Percentiles rank a stretch among this genome's conserved stretches.
Evolutionary conservation across 2,113 vertebrate species (phyloP).

Genomic region (Eubucco bourcierii): DNA sequence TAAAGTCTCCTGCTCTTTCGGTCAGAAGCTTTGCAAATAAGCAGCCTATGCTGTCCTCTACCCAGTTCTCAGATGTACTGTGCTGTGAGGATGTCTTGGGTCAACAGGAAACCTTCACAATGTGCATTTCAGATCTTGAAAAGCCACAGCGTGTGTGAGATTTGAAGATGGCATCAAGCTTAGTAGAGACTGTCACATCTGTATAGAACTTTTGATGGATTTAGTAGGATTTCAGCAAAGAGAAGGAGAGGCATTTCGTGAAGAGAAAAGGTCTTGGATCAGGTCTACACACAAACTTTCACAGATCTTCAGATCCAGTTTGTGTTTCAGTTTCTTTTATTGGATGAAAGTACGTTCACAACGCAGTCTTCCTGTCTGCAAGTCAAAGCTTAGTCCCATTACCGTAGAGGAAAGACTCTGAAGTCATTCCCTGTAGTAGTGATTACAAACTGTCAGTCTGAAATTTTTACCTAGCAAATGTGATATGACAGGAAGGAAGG

Average conservation of each 20-base stretch:
- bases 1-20: neutral
- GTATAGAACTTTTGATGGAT: neutral
- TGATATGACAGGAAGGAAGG: neutral
- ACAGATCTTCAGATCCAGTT: neutral
- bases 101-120: constrained; percentile 12
- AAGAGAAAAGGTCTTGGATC: neutral
- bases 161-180: neutral
- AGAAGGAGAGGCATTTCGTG: neutral
- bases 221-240: neutral
- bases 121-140: neutral
- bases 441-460: neutral
- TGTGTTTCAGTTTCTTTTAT: neutral
- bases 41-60: neutral
- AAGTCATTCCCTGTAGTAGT: neutral
- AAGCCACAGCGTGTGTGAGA: neutral
- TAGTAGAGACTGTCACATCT: neutral
- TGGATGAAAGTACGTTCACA: neutral
- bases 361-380: neutral
- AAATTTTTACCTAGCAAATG: neutral
- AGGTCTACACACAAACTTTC: neutral
- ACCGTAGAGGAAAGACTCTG: neutral
- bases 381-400: neutral
- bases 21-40: constrained; percentile 2
- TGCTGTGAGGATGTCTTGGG: constrained; percentile 25
- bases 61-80: neutral